phyloP scores from a whole-genome alignment of 1,140 invertebrate genomes.

The Aphis craccivora region DNA sequence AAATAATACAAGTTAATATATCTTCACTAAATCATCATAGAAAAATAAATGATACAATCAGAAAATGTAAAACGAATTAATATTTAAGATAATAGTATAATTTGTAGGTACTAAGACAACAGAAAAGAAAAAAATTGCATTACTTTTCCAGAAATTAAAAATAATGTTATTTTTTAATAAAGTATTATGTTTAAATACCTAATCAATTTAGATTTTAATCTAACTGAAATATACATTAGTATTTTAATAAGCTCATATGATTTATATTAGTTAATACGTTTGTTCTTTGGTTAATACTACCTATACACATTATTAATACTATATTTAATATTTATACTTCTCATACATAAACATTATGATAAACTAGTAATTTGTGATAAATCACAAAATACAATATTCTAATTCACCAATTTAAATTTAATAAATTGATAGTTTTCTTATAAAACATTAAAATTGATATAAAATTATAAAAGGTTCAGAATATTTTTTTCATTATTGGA shows the following conservation, averaged over 20 bases:
- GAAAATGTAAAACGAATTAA: not conserved
- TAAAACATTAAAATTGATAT: no score
- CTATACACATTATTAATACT: no score
- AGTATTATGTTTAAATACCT: not conserved
- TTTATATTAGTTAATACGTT: no score
- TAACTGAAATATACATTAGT: not conserved
- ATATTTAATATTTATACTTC: no score
- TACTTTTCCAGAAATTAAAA: not conserved
- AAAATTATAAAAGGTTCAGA: no score
- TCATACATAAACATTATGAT: no score
- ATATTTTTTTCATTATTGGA: no score
- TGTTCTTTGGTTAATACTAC: no score
- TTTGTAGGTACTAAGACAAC: not conserved
- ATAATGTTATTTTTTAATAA: not conserved
- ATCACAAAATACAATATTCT: not conserved
- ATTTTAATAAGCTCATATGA: not conserved
- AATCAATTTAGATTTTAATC: not conserved
- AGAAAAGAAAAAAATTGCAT: not conserved
- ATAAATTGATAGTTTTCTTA: no score
- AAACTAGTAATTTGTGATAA: no score
- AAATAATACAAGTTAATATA: not conserved
- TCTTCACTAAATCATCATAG: not conserved
- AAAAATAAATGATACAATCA: not conserved
- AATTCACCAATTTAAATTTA: not conserved
- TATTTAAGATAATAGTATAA: not conserved